A percentile compares a stretch with the other conserved stretches of the same genome.
phyloP scores from a whole-genome alignment of 2,113 vertebrate genomes.

The Eclectus roratus region DNA sequence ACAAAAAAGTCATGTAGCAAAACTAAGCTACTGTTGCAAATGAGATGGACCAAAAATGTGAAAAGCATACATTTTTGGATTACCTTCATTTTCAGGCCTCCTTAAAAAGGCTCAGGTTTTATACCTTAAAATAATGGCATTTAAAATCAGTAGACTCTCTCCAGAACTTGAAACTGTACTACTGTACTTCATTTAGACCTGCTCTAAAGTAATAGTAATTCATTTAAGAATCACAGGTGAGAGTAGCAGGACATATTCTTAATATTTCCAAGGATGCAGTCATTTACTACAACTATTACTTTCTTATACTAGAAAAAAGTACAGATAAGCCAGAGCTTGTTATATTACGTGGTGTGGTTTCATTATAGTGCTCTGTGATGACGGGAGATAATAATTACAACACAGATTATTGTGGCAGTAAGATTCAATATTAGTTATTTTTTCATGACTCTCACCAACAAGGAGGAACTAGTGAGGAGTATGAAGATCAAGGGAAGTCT shows the following conservation, averaged over 20 bases:
- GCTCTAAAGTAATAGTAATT: neutral
- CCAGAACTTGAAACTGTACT: neutral
- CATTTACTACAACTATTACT: neutral
- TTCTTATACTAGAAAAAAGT: neutral
- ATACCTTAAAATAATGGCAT: neutral
- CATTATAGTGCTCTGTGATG: neutral
- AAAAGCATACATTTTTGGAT: neutral
- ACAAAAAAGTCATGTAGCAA: neutral
- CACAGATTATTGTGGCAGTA: neutral
- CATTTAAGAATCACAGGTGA: neutral
- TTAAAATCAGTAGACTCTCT: neutral
- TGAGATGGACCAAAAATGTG: neutral
- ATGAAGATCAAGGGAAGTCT: neutral
- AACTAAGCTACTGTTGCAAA: neutral
- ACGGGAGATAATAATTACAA: neutral
- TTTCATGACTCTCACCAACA: neutral
- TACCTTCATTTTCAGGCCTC: neutral
- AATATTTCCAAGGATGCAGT: neutral
- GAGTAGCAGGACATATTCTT: neutral
- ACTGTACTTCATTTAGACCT: neutral
- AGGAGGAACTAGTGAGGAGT: neutral
- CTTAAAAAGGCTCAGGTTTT: neutral
- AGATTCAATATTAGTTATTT: neutral
- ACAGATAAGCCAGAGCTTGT: neutral
- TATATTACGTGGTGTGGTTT: neutral